Percentiles rank a stretch among this genome's conserved stretches.
phyloP scores from a whole-genome alignment of 2,888 invertebrate genomes.

The Drosophila paracracens region DNA sequence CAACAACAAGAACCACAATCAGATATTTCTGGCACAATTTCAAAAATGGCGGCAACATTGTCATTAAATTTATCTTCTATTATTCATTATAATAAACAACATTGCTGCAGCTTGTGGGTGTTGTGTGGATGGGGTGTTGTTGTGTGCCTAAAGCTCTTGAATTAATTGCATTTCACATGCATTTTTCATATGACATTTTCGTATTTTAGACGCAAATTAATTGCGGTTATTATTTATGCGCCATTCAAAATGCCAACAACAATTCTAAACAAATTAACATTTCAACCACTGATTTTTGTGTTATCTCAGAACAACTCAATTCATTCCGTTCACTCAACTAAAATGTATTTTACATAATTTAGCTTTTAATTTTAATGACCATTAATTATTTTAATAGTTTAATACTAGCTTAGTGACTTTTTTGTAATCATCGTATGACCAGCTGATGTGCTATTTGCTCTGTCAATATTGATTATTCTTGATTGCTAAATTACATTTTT shows the following conservation, averaged over 20 bases:
- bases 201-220: slow-evolving; percentile 68
- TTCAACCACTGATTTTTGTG: too few relatives aligned
- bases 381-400: slow-evolving; percentile 2
- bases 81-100: slow-evolving; percentile 51
- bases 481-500: slow-evolving; percentile 29
- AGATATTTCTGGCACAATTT: slow-evolving; percentile 63
- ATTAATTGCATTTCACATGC: slow-evolving; percentile 77
- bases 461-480: slow-evolving; percentile 22
- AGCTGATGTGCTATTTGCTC: slow-evolving; percentile 1
- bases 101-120: slow-evolving; percentile 25
- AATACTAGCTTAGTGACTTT: not conserved
- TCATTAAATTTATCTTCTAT: slow-evolving; percentile 67
- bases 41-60: slow-evolving; percentile 73
- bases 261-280: slow-evolving; percentile 6
- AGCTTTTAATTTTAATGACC: slow-evolving; percentile 3
- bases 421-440: not conserved
- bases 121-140: slow-evolving; percentile 3
- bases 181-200: slow-evolving; percentile 57
- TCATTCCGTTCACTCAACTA: not conserved
- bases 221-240: slow-evolving; percentile 56
- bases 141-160: slow-evolving; percentile 50
- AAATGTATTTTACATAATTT: not conserved
- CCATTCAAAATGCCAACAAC: slow-evolving; percentile 40
- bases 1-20: slow-evolving; percentile 26
- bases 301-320: slow-evolving; percentile 1